A percentile compares a stretch with the other conserved stretches of the same genome.
Evolutionary conservation across 2,797 vertebrate species (phyloP).

Genomic region (Aulostomus chinensis): DNA sequence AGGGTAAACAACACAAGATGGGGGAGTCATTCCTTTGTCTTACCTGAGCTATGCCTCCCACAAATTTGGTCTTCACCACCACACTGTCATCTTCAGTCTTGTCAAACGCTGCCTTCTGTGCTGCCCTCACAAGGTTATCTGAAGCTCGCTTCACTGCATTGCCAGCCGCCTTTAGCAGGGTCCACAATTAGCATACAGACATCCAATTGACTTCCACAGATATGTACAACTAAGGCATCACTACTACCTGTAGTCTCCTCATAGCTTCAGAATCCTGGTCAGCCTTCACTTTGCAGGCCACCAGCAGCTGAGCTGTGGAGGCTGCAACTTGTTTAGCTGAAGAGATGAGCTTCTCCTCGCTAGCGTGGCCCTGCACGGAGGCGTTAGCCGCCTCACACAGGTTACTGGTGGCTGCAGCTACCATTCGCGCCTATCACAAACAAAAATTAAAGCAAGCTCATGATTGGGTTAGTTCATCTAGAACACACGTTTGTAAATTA

Average conservation of each 20-base stretch:
- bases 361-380: slow-evolving; percentile 96
- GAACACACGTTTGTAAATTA: not conserved
- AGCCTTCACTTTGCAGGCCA: slow-evolving; percentile 98
- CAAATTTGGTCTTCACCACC: slow-evolving; percentile 98
- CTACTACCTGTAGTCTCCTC: slow-evolving; percentile 92
- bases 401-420: slow-evolving; percentile 96
- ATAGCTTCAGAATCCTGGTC: slow-evolving; percentile 97
- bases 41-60: slow-evolving; percentile 98
- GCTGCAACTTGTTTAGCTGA: slow-evolving; percentile 98
- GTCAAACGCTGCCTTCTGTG: slow-evolving; percentile 96
- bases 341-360: slow-evolving; percentile 98
- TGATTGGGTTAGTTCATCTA: too few species aligned
- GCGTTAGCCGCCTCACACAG: slow-evolving; percentile 98
- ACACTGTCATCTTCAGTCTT: slow-evolving; percentile 93
- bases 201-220: not conserved
- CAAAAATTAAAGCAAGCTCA: too few species aligned
- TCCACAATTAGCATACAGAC: slow-evolving; percentile 5
- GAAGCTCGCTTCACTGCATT: slow-evolving; percentile 98
- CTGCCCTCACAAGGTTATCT: slow-evolving; percentile 96
- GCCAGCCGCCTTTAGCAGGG: slow-evolving; percentile 86
- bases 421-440: slow-evolving; percentile 89
- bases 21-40: slow-evolving; percentile 42
- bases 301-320: slow-evolving; percentile 95
- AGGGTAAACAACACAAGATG: slow-evolving; percentile 27
- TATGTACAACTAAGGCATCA: not conserved